These are phyloP conservation scores for Coelopa pilipes DNA, from an alignment of 2,888 invertebrate species.

Conservation along the genomic window DNA sequence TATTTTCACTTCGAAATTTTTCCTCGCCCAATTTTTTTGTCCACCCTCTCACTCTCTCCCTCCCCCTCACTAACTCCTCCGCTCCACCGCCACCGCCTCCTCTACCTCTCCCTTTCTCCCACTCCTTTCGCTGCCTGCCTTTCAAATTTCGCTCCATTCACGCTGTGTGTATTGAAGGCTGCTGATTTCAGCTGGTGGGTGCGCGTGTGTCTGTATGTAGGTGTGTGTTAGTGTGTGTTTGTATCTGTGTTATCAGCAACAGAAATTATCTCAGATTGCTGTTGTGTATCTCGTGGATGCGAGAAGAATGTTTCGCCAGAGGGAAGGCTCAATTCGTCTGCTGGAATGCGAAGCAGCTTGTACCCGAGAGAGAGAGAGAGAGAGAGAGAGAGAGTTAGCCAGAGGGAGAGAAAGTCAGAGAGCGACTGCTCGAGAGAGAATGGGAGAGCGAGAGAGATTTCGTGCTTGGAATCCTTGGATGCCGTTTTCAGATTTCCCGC, in stretches of 20 bases:
- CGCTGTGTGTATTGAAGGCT: neutral
- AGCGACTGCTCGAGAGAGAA: no score
- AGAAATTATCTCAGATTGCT: constrained; percentile 18
- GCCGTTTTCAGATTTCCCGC: no score
- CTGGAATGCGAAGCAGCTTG: constrained; percentile 8
- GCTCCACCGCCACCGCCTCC: no score
- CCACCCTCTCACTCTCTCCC: neutral
- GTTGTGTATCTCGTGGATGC: neutral
- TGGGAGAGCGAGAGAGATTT: no score
- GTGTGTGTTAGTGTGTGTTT: neutral
- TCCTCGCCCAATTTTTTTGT: neutral
- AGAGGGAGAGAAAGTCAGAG: neutral
- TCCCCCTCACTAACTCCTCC: no score
- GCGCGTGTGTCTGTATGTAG: neutral
- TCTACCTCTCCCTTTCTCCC: no score
- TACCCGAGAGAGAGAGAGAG: neutral
- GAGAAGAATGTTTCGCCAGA: no score
- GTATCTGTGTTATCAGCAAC: constrained; percentile 19
- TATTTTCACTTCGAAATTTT: constrained; percentile 10
- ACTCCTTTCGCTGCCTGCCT: neutral
- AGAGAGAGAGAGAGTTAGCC: neutral
- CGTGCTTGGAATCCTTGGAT: no score
- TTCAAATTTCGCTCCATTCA: neutral
- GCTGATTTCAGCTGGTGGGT: neutral
- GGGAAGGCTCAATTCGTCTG: neutral